Evolutionary conservation across 2,113 vertebrate genomes (phyloP).

Genomic region (Zosterops borbonicus): DNA sequence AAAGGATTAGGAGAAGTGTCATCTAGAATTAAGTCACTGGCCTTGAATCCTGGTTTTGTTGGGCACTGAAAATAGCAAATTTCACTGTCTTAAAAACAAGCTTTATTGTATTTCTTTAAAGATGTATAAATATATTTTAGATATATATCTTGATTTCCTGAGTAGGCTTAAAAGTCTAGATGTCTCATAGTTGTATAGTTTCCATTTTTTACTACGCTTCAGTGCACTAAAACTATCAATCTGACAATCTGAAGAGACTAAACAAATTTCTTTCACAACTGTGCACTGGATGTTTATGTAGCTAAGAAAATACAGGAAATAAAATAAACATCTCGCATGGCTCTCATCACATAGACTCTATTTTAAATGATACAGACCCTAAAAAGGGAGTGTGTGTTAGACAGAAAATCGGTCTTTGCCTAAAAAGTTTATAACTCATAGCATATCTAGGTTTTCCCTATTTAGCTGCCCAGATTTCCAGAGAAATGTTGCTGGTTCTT

Average conservation of each 20-base stretch:
- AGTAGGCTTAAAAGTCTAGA: neutral
- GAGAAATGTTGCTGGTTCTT: neutral
- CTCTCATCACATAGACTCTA: neutral
- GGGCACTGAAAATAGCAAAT: neutral
- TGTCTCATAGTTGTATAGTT: neutral
- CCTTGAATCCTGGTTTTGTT: neutral
- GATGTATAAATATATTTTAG: neutral
- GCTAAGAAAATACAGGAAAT: neutral
- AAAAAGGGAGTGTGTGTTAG: neutral
- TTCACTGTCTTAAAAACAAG: neutral
- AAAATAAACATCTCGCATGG: neutral
- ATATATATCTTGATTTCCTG: neutral
- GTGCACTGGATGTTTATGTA: neutral
- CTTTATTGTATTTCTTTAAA: conserved; percentile 1
- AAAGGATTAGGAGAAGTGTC: conserved; percentile 18
- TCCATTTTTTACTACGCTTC: neutral
- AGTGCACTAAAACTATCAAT: neutral
- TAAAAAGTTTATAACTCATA: neutral
- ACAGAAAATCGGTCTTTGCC: neutral
- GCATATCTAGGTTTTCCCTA: neutral
- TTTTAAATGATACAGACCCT: neutral
- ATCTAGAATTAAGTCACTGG: neutral
- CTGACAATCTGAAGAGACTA: neutral
- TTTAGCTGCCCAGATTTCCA: neutral
- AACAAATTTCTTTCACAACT: neutral